Evolutionary conservation across 2,113 vertebrate species (phyloP), one percentile per base, ranked within the genome.

Genomic region (Equus przewalskii): DNA sequence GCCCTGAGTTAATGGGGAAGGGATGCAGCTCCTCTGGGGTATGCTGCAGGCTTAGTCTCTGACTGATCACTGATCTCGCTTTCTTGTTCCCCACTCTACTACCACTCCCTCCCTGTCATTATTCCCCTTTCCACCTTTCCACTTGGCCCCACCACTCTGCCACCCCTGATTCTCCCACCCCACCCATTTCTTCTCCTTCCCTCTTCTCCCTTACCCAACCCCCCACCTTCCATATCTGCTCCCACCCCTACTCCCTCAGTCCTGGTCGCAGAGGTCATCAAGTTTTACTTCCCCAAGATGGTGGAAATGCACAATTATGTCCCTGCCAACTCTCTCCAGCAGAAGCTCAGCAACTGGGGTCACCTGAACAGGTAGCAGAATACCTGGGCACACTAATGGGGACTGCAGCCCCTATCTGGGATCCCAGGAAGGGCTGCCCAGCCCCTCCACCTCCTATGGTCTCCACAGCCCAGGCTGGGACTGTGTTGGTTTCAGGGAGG

Each of bases 301-400:
- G 99, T 99, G 97, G 98, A 99, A 97, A 99, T 99, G 98, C 99
- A 99, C 98, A 99, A 98, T 84, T 99, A 99, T 3, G 99, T 99
- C 24, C 99, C 99, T 7, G 98, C 99, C 54, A 99, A 98, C 92
- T 99, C 99, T 75, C 98, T 98, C 3, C 98, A 99, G 22, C 99
- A 99, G 98, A 99, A 99, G 18, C 91, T 99, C n/a, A 98, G 97
- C 97, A 99, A 99, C 98, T 99, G 99, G 99, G 78, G 96, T 26
- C 98, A 98, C 56, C 98, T 99, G 86, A 99, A 99, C 98, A 98
- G 98, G 99, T 99, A 97, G 69, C 9, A 76, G n/a, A 87, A 80
- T 67, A 41, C 44, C 16, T 83, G 41, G 14, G 41, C 49, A 3
- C 26, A 62, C 88, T 60, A 81, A 18, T 7, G 19, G 18, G 41